Evolutionary conservation across 2,888 invertebrate species (phyloP).

Genomic region (Drosophila tanythrix): DNA sequence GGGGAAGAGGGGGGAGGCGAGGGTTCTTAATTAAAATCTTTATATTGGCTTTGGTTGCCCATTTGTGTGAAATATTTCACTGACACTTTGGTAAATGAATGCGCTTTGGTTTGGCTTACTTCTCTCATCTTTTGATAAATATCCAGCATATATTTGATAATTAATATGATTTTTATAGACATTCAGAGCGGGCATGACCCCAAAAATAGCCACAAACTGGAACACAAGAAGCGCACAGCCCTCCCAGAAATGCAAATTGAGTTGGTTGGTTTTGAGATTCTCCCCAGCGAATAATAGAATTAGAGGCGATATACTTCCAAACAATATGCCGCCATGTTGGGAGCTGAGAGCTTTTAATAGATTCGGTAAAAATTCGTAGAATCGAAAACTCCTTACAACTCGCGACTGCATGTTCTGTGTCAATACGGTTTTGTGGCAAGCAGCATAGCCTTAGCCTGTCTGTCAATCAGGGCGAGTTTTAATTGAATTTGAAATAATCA

Average conservation of each 20-base stretch:
- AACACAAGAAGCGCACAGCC: constrained; percentile 4
- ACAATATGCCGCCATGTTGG: constrained; percentile 52
- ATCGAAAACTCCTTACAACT: constrained; percentile 34
- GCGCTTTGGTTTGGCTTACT: constrained; percentile 31
- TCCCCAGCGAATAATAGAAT: background rate
- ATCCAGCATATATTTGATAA: constrained; percentile 47
- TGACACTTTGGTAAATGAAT: constrained; percentile 54
- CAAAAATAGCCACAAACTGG: constrained; percentile 38
- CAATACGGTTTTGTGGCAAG: constrained; percentile 29
- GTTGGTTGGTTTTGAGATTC: background rate
- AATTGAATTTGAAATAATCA: constrained; percentile 70
- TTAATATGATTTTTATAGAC: constrained; percentile 59
- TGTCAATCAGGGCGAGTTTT: constrained; percentile 72
- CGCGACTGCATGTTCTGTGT: constrained; percentile 26
- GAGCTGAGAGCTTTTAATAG: constrained; percentile 34
- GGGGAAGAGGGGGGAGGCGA: background rate
- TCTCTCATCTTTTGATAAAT: constrained; percentile 47
- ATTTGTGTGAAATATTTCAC: constrained; percentile 57
- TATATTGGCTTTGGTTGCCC: constrained; percentile 50
- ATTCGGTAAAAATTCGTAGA: constrained; percentile 37
- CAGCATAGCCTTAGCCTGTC: constrained; percentile 38
- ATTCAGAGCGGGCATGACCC: constrained; percentile 34
- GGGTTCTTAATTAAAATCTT: constrained; percentile 70
- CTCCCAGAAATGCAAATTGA: background rate
- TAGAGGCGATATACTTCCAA: background rate